Base-by-base conservation (phyloP, 2,113 vertebrate genomes). In the Anguilla rostrata region DNA sequence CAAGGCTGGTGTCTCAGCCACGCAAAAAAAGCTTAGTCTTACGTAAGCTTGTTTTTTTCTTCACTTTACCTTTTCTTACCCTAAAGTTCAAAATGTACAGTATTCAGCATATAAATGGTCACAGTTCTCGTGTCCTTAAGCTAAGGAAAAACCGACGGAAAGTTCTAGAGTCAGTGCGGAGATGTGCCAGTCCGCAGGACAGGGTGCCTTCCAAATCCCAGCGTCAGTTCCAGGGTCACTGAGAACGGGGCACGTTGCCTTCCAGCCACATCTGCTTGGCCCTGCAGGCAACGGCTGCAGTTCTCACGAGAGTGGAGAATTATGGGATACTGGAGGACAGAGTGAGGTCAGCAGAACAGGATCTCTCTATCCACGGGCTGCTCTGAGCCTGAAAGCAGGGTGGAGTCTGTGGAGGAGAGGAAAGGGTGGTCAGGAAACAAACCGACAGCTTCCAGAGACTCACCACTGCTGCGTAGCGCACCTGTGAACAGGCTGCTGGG, bases 341-440 rank as follows among this genome's bases (percentile, higher is more conserved):
- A 2, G 34, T 43, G 39, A 8, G 20, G n/a, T 90, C 87, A 92
- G 88, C 90, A 92, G 86, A 88, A 90, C 81, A 84, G 90, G 6
- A 92, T 86, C 39, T 87, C 84, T 60, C 87, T 87, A 0, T 90
- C 86, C 0, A 41, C 14, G 20, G 82, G 83, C 4, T 88, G 11
- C 0, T 88, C 86, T 16, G 87, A 57, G 15, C 78, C 87, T 29
- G 71, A 82, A n/a, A 46, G 43, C 56, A 81, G 81, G 16, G 20
- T 34, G 15, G 85, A 9, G 22, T 92, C 91, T 92, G 87, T 18
- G 2, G 43, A 75, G 7, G 82, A 57, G 79, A 43, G 82, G 26
- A 87, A 53, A 22, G 34, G 40, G 81, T n/a, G 57, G 1, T 29
- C n/a, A 80, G 20, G 82, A 2, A 2, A 18, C 80, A 34, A 78